Evolutionary conservation across 2,888 invertebrate species (phyloP).

Genomic region (Tetragonisca angustula): DNA sequence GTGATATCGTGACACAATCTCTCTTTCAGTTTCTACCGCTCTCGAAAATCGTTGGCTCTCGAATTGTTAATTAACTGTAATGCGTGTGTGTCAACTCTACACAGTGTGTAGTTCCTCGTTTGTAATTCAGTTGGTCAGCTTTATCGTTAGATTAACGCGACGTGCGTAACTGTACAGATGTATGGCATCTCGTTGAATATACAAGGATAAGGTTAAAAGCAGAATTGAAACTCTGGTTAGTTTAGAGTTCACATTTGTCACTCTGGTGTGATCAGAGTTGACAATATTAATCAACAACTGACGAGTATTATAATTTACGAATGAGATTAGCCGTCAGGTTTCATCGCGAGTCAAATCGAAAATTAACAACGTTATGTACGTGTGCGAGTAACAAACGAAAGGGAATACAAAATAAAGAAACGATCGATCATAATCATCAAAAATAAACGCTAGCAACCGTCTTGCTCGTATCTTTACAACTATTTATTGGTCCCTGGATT

Average conservation of each 20-base stretch:
- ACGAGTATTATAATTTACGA: background rate
- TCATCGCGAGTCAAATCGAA: no score
- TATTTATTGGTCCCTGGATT: conserved; percentile 58
- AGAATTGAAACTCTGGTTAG: background rate
- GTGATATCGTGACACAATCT: no score
- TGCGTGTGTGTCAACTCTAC: background rate
- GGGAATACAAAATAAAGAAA: background rate
- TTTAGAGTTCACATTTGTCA: background rate
- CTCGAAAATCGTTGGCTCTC: no score
- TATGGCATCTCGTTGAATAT: background rate
- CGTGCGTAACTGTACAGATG: conserved; percentile 5
- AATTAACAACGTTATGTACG: no score
- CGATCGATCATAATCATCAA: background rate
- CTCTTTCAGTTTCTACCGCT: no score
- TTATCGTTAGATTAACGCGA: background rate
- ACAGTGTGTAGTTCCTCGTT: no score
- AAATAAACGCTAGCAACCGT: background rate
- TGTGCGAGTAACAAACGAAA: background rate
- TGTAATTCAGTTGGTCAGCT: background rate
- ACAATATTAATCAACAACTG: background rate
- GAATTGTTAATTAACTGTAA: no score
- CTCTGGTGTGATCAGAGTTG: background rate
- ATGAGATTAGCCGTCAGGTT: background rate
- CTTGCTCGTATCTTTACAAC: conserved; percentile 21
- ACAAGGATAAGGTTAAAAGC: no score